A percentile compares a stretch with the other conserved stretches of the same genome.
Conservation (phyloP, 2,113 vertebrate genomes). For the Rhinogobius similis region DNA sequence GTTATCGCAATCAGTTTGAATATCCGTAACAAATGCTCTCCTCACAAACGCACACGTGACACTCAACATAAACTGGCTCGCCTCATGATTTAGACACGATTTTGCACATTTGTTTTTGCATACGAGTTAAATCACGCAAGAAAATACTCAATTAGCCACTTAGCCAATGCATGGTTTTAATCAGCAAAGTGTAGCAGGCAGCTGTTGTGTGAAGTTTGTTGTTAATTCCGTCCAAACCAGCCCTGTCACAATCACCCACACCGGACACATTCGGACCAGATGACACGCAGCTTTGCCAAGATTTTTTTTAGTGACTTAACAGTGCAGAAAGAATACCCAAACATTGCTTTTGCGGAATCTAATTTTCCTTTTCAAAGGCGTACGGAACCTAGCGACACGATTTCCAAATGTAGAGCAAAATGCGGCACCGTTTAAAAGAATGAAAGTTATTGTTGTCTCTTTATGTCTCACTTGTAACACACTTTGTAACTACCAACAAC, state of each 20-base stretch:
- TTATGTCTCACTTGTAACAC: slow-evolving; percentile 58
- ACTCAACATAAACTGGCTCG: slow-evolving; percentile 22
- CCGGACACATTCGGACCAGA: slow-evolving; percentile 67
- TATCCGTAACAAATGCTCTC: neutral
- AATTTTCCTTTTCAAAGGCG: slow-evolving; percentile 41
- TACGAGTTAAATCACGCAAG: slow-evolving; percentile 8
- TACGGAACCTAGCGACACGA: slow-evolving; percentile 32
- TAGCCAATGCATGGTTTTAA: slow-evolving; percentile 59
- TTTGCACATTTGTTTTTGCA: slow-evolving; percentile 54
- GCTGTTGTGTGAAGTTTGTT: slow-evolving; percentile 70
- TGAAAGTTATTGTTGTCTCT: slow-evolving; percentile 52
- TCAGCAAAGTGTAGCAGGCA: slow-evolving; percentile 74
- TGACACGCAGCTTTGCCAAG: slow-evolving; percentile 52
- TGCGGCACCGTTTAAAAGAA: slow-evolving; percentile 43
- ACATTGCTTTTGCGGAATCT: slow-evolving; percentile 33
- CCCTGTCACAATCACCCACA: slow-evolving; percentile 71
- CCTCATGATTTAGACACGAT: slow-evolving; percentile 26
- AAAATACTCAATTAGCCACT: neutral
- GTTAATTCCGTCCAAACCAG: slow-evolving; percentile 78
- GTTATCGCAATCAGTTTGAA: neutral
- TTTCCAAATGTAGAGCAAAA: slow-evolving; percentile 52
- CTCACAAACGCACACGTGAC: neutral
- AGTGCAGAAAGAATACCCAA: slow-evolving; percentile 29
- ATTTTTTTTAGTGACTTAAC: slow-evolving; percentile 51
- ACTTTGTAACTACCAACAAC: slow-evolving; percentile 51